These are phyloP conservation scores for Podarcis siculus DNA, from an alignment of 2,797 vertebrate species.

Conservation along the genomic window DNA sequence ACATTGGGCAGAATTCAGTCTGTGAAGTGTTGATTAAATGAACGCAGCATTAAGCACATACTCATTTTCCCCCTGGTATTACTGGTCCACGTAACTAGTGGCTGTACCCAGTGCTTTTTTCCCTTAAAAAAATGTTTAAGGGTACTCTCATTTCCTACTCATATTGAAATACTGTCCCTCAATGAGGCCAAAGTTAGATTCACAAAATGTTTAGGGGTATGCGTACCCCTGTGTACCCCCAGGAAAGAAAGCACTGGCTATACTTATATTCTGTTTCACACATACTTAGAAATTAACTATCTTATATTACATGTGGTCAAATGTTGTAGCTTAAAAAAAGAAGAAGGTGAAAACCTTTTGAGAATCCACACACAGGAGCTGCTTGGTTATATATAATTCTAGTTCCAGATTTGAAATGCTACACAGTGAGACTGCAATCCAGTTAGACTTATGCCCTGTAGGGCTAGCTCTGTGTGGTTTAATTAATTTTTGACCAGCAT, in stretches of 20 bases:
- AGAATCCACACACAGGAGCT: neutral
- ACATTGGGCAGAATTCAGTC: neutral
- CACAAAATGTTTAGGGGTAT: too few species aligned
- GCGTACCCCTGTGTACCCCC: too few species aligned
- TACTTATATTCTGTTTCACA: neutral
- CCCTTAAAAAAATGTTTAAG: too few species aligned
- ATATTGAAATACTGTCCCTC: too few species aligned
- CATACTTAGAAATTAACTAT: neutral
- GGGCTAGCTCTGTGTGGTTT: neutral
- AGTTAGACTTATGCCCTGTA: neutral
- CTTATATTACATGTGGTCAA: neutral
- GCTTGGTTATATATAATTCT: neutral
- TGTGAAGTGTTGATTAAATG: neutral
- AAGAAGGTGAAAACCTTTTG: neutral
- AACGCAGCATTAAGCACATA: neutral
- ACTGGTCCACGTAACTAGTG: too few species aligned
- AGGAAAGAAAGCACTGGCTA: too few species aligned
- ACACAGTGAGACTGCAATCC: neutral
- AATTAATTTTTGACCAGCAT: conserved; percentile 22
- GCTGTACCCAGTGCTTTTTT: too few species aligned
- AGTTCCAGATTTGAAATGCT: neutral
- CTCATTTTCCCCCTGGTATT: too few species aligned
- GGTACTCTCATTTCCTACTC: too few species aligned
- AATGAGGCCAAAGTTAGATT: too few species aligned
- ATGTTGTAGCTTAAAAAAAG: neutral